These are phyloP conservation scores for Labroides dimidiatus DNA, from an alignment of 2,797 vertebrate species.

Conservation along the genomic window DNA sequence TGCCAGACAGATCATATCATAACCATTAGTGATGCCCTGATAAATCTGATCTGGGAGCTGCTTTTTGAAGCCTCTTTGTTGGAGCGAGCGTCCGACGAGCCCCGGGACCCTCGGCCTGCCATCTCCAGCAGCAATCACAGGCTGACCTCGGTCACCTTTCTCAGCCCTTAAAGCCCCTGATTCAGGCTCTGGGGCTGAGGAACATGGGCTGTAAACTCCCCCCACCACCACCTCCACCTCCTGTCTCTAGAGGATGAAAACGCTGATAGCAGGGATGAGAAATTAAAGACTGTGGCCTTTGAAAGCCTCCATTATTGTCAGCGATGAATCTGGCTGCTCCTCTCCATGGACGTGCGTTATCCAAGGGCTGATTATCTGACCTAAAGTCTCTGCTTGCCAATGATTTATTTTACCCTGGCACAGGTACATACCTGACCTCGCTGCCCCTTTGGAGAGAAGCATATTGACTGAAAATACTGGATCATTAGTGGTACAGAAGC, in stretches of 20 bases:
- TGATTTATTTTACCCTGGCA: constrained; percentile 75
- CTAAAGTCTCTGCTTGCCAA: constrained; percentile 71
- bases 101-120: constrained; percentile 64
- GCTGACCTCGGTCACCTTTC: constrained; percentile 76
- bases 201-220: constrained; percentile 77
- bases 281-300: constrained; percentile 85
- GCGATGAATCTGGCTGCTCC: constrained; percentile 75
- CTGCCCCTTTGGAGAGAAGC: constrained; percentile 42
- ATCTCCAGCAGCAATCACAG: constrained; percentile 75
- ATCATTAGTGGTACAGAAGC: constrained; percentile 34
- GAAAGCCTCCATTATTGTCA: constrained; percentile 82
- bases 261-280: constrained; percentile 76
- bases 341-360: constrained; percentile 76
- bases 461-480: constrained; percentile 42
- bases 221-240: constrained; percentile 70
- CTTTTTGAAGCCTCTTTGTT: constrained; percentile 77
- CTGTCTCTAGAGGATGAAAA: constrained; percentile 77
- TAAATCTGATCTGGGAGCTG: constrained; percentile 76
- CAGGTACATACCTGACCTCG: constrained; percentile 61
- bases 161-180: constrained; percentile 76
- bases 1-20: constrained; percentile 85
- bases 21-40: constrained; percentile 83
- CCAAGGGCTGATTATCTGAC: constrained; percentile 81
- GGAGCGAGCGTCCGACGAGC: constrained; percentile 63
- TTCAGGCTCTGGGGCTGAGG: constrained; percentile 62